Conservation (phyloP, 2,797 vertebrate species). For the Cuniculus paca region DNA sequence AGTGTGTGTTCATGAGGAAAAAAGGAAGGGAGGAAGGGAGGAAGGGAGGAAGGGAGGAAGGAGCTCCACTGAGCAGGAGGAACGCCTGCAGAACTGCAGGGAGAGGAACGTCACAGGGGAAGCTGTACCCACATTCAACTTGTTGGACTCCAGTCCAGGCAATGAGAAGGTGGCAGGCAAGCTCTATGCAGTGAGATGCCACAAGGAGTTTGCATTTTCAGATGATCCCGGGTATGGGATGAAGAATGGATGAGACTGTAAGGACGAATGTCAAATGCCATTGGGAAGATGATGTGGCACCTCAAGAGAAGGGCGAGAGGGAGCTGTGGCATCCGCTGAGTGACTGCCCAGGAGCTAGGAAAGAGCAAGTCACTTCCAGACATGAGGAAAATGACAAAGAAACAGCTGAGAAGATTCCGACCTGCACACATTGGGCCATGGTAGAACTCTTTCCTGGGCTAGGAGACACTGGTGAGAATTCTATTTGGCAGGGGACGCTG, state of each 20-base stretch:
- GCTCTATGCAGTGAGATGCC: neutral
- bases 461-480: neutral
- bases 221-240: neutral
- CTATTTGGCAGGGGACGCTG: neutral
- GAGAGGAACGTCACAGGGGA: neutral
- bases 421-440: accelerated
- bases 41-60: neutral
- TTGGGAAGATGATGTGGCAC: neutral
- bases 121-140: accelerated
- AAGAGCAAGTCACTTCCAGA: neutral
- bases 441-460: neutral
- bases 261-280: neutral
- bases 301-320: neutral
- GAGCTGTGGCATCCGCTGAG: neutral
- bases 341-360: too few species aligned
- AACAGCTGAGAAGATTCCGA: neutral
- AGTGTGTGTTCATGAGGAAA: neutral
- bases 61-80: accelerated
- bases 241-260: neutral
- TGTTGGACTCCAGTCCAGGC: neutral
- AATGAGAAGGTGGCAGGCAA: neutral
- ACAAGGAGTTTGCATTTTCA: neutral
- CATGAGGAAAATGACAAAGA: accelerated
- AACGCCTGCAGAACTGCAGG: too few species aligned
- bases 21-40: neutral